phyloP scores from a whole-genome alignment of 1,140 invertebrate species.

The Dufourea novaeangliae region DNA sequence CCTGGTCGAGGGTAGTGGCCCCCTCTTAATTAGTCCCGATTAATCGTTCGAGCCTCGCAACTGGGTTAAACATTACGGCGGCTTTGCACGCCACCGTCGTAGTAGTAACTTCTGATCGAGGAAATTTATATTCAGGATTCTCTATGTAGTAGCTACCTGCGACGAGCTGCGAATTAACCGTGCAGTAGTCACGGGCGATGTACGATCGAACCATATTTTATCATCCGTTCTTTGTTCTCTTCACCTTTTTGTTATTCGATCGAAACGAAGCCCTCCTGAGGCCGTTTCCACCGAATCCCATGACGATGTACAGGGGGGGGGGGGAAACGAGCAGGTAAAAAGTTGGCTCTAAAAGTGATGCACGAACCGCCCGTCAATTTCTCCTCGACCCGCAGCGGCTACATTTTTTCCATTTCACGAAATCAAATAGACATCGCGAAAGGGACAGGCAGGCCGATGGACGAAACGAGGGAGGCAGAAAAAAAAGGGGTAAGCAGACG shows the following conservation, averaged over 20 bases:
- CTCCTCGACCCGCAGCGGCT: constrained; percentile 2
- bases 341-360: constrained; percentile 25
- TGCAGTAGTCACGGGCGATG: too few species aligned
- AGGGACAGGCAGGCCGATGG: constrained; percentile 30
- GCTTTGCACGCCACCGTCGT: constrained; percentile 51
- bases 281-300: neutral
- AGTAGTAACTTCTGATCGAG: constrained; percentile 59
- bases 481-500: constrained; percentile 46
- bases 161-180: neutral
- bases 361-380: constrained; percentile 23
- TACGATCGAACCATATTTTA: too few species aligned
- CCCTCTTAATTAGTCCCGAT: constrained; percentile 63
- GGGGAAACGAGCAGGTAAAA: too few species aligned
- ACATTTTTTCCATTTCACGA: constrained; percentile 52
- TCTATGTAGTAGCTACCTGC: neutral
- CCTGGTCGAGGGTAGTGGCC: constrained; percentile 24
- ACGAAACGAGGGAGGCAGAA: constrained; percentile 17
- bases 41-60: constrained; percentile 57
- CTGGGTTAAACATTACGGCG: constrained; percentile 62
- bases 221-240: neutral
- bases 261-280: too few species aligned
- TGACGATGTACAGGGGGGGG: neutral
- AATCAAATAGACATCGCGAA: constrained; percentile 61
- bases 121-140: constrained; percentile 18
- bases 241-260: neutral